Conservation (phyloP, 1,140 invertebrate species). For the Lasioglossum baleicum region DNA sequence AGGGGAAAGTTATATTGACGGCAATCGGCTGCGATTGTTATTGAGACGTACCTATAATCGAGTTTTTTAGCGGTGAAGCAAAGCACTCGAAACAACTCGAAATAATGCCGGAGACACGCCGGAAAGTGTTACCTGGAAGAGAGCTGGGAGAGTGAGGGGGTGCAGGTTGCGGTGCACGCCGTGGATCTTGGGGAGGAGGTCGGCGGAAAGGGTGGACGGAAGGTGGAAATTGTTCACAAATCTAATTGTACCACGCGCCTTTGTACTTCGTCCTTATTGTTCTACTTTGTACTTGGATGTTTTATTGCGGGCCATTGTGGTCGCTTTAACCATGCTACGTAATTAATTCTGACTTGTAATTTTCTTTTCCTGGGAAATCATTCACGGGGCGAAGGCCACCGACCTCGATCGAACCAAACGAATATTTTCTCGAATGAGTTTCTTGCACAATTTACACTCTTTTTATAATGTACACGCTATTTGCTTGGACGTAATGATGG, state of each 20-base stretch:
- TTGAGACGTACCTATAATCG: slow-evolving; percentile 8
- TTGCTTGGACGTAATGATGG: no score
- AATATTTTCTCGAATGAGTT: not conserved
- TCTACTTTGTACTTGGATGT: slow-evolving; percentile 50
- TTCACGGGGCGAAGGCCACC: slow-evolving; percentile 7
- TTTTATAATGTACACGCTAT: no score
- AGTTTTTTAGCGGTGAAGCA: not conserved
- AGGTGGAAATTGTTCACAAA: slow-evolving; percentile 51
- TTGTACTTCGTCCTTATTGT: slow-evolving; percentile 52
- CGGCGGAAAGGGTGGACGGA: not conserved
- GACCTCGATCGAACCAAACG: not conserved
- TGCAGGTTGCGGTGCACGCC: not conserved
- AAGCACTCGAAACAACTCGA: slow-evolving; percentile 2
- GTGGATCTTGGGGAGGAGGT: not conserved
- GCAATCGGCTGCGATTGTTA: slow-evolving; percentile 30
- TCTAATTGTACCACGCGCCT: slow-evolving; percentile 49
- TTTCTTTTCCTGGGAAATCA: slow-evolving; percentile 43
- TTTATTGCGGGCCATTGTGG: slow-evolving; percentile 49
- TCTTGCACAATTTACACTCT: not conserved
- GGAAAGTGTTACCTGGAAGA: slow-evolving; percentile 31
- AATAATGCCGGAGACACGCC: slow-evolving; percentile 20
- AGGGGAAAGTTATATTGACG: slow-evolving; percentile 20
- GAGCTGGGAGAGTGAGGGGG: not conserved
- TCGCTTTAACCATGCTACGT: slow-evolving; percentile 43
- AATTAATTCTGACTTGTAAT: slow-evolving; percentile 47